phyloP scores from a whole-genome alignment of 1,140 invertebrate genomes.

The Brachionus calyciflorus region DNA sequence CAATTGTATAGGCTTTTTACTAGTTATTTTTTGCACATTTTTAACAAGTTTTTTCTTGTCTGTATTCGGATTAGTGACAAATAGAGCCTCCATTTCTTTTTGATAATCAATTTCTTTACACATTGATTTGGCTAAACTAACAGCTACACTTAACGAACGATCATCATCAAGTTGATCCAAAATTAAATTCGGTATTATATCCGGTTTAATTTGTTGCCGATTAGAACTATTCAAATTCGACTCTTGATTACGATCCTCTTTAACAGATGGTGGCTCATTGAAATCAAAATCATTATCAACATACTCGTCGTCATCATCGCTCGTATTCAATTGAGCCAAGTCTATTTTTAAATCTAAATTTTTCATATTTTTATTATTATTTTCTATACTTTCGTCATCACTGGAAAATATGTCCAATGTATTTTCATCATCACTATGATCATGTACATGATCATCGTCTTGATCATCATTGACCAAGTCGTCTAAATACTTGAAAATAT shows the following conservation, averaged over 20 bases:
- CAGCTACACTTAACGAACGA: conserved; percentile 2
- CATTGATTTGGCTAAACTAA: conserved; percentile 37
- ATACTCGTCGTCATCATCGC: conserved; percentile 7
- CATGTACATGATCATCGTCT: not conserved
- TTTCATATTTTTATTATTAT: not conserved
- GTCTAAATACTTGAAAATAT: conserved; percentile 11
- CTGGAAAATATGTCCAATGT: conserved; percentile 16
- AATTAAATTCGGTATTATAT: conserved; percentile 24
- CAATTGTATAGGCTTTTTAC: not conserved
- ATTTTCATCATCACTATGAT: conserved; percentile 16
- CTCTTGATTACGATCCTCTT: not conserved
- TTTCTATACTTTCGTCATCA: not conserved
- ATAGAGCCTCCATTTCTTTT: conserved; percentile 34
- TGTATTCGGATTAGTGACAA: too few species aligned
- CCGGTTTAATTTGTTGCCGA: conserved; percentile 17
- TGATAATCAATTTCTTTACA: conserved; percentile 39
- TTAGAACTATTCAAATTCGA: not conserved
- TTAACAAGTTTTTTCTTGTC: not conserved
- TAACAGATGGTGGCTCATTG: not conserved
- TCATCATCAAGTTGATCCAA: conserved; percentile 39
- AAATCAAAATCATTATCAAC: not conserved
- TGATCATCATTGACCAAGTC: not conserved
- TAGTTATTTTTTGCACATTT: not conserved
- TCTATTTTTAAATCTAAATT: conserved; percentile 36
- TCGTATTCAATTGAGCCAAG: conserved; percentile 14